Conservation (phyloP, 2,888 invertebrate species). For the Tetanocera ferruginea region DNA sequence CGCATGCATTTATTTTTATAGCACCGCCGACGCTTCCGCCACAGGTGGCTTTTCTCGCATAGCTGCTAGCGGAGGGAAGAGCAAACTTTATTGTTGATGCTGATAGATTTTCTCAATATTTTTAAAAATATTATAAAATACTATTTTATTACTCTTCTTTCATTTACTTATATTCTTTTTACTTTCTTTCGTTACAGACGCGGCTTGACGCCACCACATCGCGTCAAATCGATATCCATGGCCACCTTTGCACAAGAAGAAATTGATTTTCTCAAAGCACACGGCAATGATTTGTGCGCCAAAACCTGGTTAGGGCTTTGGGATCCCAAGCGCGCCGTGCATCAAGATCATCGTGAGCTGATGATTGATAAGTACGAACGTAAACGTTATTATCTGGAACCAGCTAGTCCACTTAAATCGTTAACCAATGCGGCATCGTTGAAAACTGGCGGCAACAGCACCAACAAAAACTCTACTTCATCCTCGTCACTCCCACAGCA, state of each 20-base stretch:
- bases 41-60: too few species aligned
- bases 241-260: conserved; percentile 96
- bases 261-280: conserved; percentile 88
- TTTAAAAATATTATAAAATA: background rate
- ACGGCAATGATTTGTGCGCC: conserved; percentile 94
- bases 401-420: conserved; percentile 70
- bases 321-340: conserved; percentile 89
- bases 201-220: conserved; percentile 96
- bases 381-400: conserved; percentile 76
- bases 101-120: background rate
- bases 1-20: too few species aligned
- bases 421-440: conserved; percentile 65
- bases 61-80: too few species aligned
- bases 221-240: conserved; percentile 99
- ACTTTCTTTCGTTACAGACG: conserved; percentile 75
- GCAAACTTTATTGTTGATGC: background rate
- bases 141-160: background rate
- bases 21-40: too few species aligned
- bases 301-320: conserved; percentile 93
- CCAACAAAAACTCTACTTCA: conserved; percentile 41
- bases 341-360: conserved; percentile 91
- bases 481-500: conserved; percentile 36
- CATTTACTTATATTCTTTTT: background rate
- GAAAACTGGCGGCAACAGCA: conserved; percentile 49
- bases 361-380: conserved; percentile 96